Conservation (phyloP, 2,888 invertebrate species). For the Ormyrus nitidulus region DNA sequence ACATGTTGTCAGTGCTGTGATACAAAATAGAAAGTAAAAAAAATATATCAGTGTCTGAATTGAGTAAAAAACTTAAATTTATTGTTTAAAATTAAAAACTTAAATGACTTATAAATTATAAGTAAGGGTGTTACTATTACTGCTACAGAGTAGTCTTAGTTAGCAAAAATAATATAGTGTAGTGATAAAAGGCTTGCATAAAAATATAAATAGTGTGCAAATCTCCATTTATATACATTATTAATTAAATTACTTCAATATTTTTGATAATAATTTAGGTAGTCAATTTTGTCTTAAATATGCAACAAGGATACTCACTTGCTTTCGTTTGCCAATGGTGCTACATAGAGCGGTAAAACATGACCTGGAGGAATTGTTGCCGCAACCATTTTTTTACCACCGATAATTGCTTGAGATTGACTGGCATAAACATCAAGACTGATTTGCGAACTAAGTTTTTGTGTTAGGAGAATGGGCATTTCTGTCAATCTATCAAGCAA, state of each 20-base stretch:
- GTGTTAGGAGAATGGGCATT: conserved; percentile 83
- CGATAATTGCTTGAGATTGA: conserved; percentile 83
- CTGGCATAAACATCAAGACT: conserved; percentile 86
- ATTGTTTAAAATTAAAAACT: conserved; percentile 35
- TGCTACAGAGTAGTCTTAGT: conserved; percentile 2
- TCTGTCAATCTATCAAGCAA: conserved; percentile 91
- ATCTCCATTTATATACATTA: neutral
- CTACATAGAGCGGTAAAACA: conserved; percentile 86
- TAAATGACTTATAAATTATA: conserved; percentile 17
- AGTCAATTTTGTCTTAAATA: too few species aligned
- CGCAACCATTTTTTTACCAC: conserved; percentile 86
- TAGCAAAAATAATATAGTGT: conserved; percentile 21
- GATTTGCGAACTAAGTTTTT: conserved; percentile 85
- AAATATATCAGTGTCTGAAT: conserved; percentile 56
- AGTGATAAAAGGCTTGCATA: conserved; percentile 36
- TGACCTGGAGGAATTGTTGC: conserved; percentile 79
- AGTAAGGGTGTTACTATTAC: neutral
- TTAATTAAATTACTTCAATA: too few species aligned
- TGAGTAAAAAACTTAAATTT: conserved; percentile 8
- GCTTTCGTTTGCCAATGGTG: conserved; percentile 84
- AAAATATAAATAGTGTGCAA: conserved; percentile 25
- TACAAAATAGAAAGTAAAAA: conserved; percentile 50
- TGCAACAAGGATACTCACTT: conserved; percentile 79
- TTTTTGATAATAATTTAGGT: too few species aligned
- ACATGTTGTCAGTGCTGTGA: conserved; percentile 64